Conservation (phyloP, 2,888 invertebrate genomes). For the Nymphalis c-album region DNA sequence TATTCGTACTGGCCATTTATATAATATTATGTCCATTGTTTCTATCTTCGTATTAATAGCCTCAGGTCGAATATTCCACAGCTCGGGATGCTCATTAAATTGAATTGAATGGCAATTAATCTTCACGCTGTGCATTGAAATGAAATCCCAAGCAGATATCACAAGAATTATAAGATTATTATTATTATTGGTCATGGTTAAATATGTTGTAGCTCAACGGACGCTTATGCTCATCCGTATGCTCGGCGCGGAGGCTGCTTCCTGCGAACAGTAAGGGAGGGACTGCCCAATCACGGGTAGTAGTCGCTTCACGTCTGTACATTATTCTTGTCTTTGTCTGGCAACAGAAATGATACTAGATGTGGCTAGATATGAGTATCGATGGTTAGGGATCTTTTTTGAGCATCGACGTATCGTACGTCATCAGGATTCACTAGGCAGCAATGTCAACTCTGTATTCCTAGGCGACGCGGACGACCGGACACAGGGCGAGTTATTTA, state of each 20-base stretch:
- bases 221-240: slow-evolving; percentile 74
- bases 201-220: slow-evolving; percentile 52
- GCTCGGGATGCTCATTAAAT: slow-evolving; percentile 59
- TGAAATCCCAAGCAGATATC: slow-evolving; percentile 37
- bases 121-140: slow-evolving; percentile 48
- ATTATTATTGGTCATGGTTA: slow-evolving; percentile 42
- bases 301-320: slow-evolving; percentile 46
- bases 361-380: slow-evolving; percentile 14
- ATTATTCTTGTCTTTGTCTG: slow-evolving; percentile 41
- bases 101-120: slow-evolving; percentile 52
- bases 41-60: slow-evolving; percentile 70
- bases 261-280: slow-evolving; percentile 62
- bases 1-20: slow-evolving; percentile 77
- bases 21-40: slow-evolving; percentile 74
- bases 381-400: slow-evolving; percentile 26
- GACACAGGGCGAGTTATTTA: slow-evolving; percentile 78
- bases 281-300: slow-evolving; percentile 49
- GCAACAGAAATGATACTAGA: slow-evolving; percentile 34
- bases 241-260: slow-evolving; percentile 69
- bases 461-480: slow-evolving; percentile 58
- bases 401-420: slow-evolving; percentile 36
- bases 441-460: slow-evolving; percentile 71
- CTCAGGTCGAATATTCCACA: slow-evolving; percentile 58
- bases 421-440: slow-evolving; percentile 60
- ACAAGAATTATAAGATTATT: slow-evolving; percentile 38